Evolutionary conservation across 2,888 invertebrate species (phyloP).

Genomic region (Chrysolina haemoptera): DNA sequence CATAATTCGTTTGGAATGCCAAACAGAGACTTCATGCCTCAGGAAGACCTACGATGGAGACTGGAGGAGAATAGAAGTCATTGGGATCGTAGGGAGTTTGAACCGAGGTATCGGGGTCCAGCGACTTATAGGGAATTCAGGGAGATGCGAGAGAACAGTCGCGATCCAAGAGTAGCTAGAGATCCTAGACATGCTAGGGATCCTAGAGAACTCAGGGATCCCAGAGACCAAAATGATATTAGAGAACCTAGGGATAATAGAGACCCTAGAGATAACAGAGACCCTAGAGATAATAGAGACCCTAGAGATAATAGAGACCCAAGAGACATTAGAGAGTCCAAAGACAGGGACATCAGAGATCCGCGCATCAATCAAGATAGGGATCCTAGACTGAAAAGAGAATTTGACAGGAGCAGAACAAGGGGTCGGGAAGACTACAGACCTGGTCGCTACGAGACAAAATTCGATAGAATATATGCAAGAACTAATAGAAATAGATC

Average conservation of each 20-base stretch:
- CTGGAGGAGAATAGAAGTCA: conserved; percentile 41
- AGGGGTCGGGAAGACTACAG: conserved; percentile 28
- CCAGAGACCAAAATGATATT: conserved; percentile 26
- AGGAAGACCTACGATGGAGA: conserved; percentile 42
- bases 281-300: conserved; percentile 33
- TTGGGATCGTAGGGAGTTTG: conserved; percentile 44
- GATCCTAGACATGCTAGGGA: conserved; percentile 36
- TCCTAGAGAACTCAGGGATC: conserved; percentile 32
- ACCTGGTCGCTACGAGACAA: conserved; percentile 37
- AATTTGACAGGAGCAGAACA: conserved; percentile 12
- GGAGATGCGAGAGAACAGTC: conserved; percentile 54
- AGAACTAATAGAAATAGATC: conserved; percentile 43
- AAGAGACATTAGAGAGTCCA: conserved; percentile 20
- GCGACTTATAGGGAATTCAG: conserved; percentile 56
- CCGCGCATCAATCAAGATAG: neutral
- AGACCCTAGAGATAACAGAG: conserved; percentile 31
- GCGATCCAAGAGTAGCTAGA: conserved; percentile 44
- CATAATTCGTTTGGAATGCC: conserved; percentile 37
- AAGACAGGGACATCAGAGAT: conserved; percentile 27
- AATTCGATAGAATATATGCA: conserved; percentile 54
- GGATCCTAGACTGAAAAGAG: conserved; percentile 34
- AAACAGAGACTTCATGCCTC: conserved; percentile 33
- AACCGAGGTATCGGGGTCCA: conserved; percentile 50
- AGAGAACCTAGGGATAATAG: conserved; percentile 37
- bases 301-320: conserved; percentile 35